Evolutionary conservation across 1,140 invertebrate genomes (phyloP).

Genomic region (Halotydeus destructor): DNA sequence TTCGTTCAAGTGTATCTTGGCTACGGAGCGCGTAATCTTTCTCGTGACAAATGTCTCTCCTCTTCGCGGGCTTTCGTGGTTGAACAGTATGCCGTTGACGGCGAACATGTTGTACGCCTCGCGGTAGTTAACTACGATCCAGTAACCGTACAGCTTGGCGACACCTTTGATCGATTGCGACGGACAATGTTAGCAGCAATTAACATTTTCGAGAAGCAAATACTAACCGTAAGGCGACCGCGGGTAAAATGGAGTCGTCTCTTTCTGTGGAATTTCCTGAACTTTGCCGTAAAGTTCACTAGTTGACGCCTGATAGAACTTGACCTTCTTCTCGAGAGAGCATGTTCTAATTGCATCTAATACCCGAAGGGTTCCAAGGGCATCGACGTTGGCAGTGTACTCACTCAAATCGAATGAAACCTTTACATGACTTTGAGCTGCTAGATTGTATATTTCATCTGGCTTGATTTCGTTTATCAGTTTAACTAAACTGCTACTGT

Average conservation of each 20-base stretch:
- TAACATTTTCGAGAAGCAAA: slow-evolving; percentile 1
- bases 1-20: slow-evolving; percentile 76
- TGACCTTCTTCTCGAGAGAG: slow-evolving; percentile 55
- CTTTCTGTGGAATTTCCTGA: slow-evolving; percentile 82
- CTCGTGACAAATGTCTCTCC: slow-evolving; percentile 96
- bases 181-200: slow-evolving; percentile 6
- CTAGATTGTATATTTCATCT: slow-evolving; percentile 92
- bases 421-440: slow-evolving; percentile 99
- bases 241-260: slow-evolving; percentile 96
- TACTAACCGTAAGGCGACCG: slow-evolving; percentile 88
- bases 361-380: slow-evolving; percentile 79
- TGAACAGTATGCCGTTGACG: slow-evolving; percentile 96
- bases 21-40: slow-evolving; percentile 91
- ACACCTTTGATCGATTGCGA: slow-evolving; percentile 44
- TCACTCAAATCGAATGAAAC: slow-evolving; percentile 95
- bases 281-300: slow-evolving; percentile 98
- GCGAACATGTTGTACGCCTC: slow-evolving; percentile 96
- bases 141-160: slow-evolving; percentile 94
- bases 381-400: slow-evolving; percentile 97
- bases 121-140: slow-evolving; percentile 94
- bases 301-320: slow-evolving; percentile 95
- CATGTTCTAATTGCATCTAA: slow-evolving; percentile 89
- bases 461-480: slow-evolving; percentile 70
- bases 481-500: slow-evolving; percentile 89
- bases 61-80: slow-evolving; percentile 92